Conservation (phyloP, 2,113 vertebrate genomes). For the Peromyscus leucopus region DNA sequence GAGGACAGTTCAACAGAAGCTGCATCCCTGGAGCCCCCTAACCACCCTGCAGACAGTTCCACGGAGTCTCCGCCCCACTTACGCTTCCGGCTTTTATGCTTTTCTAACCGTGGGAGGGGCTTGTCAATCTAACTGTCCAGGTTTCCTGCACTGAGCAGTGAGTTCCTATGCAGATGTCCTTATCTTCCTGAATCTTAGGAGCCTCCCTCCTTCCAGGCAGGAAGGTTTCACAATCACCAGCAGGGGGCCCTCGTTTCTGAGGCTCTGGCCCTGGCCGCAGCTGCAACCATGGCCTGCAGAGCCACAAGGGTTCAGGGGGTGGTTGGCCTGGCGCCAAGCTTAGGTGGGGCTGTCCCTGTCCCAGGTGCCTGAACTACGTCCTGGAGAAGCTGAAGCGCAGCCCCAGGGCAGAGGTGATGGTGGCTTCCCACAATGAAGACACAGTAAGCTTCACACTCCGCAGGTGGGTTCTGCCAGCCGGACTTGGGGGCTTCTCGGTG, state of each 20-base stretch:
- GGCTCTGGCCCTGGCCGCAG: neutral
- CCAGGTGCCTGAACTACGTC: conserved; percentile 93
- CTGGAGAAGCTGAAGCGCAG: conserved; percentile 92
- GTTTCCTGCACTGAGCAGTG: neutral
- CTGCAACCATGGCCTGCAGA: neutral
- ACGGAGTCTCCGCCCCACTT: neutral
- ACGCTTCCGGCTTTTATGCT: neutral
- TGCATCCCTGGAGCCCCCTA: neutral
- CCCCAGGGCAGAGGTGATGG: conserved; percentile 92
- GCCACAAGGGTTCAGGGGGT: rapidly evolving
- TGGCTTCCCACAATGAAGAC: conserved; percentile 96
- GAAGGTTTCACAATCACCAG: neutral
- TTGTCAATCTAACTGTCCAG: neutral
- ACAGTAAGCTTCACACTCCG: conserved; percentile 91
- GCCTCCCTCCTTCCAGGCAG: neutral
- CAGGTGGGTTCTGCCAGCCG: conserved; percentile 85
- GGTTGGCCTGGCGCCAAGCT: neutral
- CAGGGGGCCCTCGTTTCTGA: neutral
- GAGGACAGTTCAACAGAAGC: neutral
- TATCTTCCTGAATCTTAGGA: neutral
- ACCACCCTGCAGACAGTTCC: neutral
- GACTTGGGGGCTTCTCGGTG: rapidly evolving
- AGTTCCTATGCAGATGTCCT: neutral
- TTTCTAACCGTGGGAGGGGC: neutral
- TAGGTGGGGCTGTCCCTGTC: rapidly evolving